phyloP scores from a whole-genome alignment of 2,888 invertebrate species.

The Schrankia costaestrigalis region DNA sequence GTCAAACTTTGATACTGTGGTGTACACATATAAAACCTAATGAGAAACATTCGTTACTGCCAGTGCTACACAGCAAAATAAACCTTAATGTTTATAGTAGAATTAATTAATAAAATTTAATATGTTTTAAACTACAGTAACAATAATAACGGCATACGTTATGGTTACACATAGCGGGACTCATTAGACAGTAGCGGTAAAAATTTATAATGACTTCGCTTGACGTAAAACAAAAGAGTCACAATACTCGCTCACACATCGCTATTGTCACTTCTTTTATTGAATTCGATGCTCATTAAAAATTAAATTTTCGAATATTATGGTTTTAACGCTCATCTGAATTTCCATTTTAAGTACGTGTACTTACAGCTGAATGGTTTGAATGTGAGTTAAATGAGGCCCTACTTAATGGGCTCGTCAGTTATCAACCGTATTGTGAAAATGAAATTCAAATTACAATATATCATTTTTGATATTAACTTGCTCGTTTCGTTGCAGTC shows the following conservation, averaged over 20 bases:
- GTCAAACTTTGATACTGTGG: too few species aligned
- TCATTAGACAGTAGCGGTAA: constrained; percentile 67
- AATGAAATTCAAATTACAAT: too few species aligned
- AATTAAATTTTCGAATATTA: constrained; percentile 39
- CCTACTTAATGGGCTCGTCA: constrained; percentile 6
- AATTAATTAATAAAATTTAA: too few species aligned
- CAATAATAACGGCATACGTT: constrained; percentile 15
- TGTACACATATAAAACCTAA: too few species aligned
- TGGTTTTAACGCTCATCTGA: constrained; percentile 23
- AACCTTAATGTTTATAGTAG: too few species aligned
- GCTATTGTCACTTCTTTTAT: constrained; percentile 69
- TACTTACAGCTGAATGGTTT: constrained; percentile 10
- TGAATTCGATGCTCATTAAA: constrained; percentile 74
- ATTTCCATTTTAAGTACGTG: constrained; percentile 13
- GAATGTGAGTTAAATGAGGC: constrained; percentile 15
- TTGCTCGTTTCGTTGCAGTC: too few species aligned
- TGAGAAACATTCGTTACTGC: too few species aligned
- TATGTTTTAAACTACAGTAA: too few species aligned
- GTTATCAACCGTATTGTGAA: constrained; percentile 3
- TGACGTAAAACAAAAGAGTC: constrained; percentile 56
- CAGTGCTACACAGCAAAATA: too few species aligned
- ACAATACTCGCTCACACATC: constrained; percentile 64
- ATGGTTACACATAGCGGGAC: constrained; percentile 44
- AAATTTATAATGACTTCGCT: constrained; percentile 63
- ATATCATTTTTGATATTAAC: too few species aligned